Evolutionary conservation across 2,797 vertebrate genomes (phyloP), one percentile per base, ranked within the genome.

Genomic region (Scomberomorus guttatus): DNA sequence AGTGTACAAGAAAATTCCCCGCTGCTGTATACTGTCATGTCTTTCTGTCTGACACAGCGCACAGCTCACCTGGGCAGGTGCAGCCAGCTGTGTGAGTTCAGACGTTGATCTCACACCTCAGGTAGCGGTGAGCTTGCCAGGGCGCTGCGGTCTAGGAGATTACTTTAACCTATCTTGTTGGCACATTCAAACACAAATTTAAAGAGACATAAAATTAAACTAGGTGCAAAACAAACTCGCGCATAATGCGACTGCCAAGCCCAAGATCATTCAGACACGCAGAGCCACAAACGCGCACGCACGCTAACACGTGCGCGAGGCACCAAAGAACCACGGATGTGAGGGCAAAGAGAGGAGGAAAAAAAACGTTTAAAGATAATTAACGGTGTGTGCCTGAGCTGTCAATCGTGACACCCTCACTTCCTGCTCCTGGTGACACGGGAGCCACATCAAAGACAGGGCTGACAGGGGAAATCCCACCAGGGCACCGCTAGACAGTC

Each of bases 401-500:
- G 90, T 89, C 93, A 93, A 78, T 93, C 87, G 84, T 77, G 62
- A 88, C 82, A 72, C 60, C 64, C 69, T 81, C 29, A 65, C 86
- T 90, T 92, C 90, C 89, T 91, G 74, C 78, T 85, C 54, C 56
- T 65, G 64, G 91, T 89, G 90, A 92, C 92, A 88, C 8, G 52
- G 69, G 68, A 83, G 86, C 90, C 88, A 93, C 91, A 92, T 93
- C 78, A 93, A 93, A 93, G 83, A 37, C 6, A 2, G 25, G 59
- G 66, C 73, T 83, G 86, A 86, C 72, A 24, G 79, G 90, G 90
- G 71, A 81, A 93, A 89, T 85, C 87, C 90, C 82, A 83, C 69
- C 2, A 20, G 56, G 73, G 72, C 39, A 85, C 72, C 11, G 29
- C 57, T 25, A 80, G 70, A 66, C 76, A 56, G 83, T 72, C 75